These are phyloP conservation scores for Rotaria socialis DNA, from an alignment of 2,888 invertebrate species.

Conservation along the genomic window DNA sequence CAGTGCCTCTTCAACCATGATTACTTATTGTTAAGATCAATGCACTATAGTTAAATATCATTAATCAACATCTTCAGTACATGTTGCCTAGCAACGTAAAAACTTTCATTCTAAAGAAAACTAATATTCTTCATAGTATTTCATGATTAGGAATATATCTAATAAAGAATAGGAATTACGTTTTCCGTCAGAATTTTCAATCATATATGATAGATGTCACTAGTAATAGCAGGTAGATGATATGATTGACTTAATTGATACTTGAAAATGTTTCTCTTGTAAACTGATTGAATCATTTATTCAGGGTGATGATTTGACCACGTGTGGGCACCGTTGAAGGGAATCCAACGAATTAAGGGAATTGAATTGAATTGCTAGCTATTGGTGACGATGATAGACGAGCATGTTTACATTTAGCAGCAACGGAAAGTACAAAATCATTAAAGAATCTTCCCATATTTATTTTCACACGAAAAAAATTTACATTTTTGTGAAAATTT, in stretches of 20 bases:
- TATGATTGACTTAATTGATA: no score
- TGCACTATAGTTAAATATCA: background rate
- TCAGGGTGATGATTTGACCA: no score
- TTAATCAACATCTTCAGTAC: background rate
- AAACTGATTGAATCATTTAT: no score
- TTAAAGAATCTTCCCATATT: no score
- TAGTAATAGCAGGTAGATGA: background rate
- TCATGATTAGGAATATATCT: background rate
- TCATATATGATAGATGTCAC: background rate
- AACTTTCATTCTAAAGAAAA: no score
- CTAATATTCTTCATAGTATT: background rate
- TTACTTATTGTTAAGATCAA: background rate
- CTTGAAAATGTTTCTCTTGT: no score
- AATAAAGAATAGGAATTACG: no score
- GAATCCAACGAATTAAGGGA: no score
- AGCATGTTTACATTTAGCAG: background rate
- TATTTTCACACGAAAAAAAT: no score
- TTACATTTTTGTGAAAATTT: no score
- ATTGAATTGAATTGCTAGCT: background rate
- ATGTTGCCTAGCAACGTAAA: background rate
- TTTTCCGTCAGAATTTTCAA: background rate
- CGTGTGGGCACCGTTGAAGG: no score
- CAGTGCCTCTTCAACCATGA: slow-evolving; percentile 59
- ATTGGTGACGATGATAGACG: background rate
- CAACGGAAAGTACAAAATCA: background rate